Evolutionary conservation across 2,113 vertebrate genomes (phyloP), one percentile per base, ranked within the genome.

Genomic region (Menidia beryllina): DNA sequence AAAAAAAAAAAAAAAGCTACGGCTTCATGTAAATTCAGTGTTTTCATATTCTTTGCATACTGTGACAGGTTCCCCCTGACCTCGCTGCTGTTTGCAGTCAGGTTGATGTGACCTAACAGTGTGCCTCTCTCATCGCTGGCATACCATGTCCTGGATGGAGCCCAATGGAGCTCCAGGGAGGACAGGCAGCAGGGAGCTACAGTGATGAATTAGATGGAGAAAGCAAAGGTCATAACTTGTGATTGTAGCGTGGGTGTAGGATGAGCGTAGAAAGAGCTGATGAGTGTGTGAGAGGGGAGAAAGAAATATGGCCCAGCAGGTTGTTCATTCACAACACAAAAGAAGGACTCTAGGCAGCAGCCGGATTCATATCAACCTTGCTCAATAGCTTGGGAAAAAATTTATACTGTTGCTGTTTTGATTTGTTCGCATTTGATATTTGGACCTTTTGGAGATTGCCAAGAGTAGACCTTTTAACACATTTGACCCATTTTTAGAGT

Each of bases 101-200:
- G 92, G 92, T 94, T 93, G 88, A 80, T 81, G 76, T 93, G 91
- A 94, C 93, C 92, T 72, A 49, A 82, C 27, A 56, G 61, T 73
- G 56, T 56, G 69, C 75, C 55, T 72, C 71, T 64, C 79, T 79
- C 75, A 66, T 72, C 17, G 23, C 64, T 78, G 69, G 60, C 73
- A 77, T 50, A 52, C 74, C 63, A 56, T 26, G 58, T 85, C 82
- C 81, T 81, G 81, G 69, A 84, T 53, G 72, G 81, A 75, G 75
- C 77, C 83, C 71, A 65, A 72, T 43, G 69, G 72, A 79, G 82
- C 79, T 84, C 82, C 66, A 62, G 88, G 92, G 91, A 93, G 91
- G 89, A 92, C 86, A 85, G 80, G 72, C 83, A 72, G 66, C 57
- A 72, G 81, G 84, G 79, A 84, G 80, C 82, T 48, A 71, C 55